Evolutionary conservation across 2,113 vertebrate species (phyloP), one percentile per base, ranked within the genome.

Genomic region (Tetrao urogallus): DNA sequence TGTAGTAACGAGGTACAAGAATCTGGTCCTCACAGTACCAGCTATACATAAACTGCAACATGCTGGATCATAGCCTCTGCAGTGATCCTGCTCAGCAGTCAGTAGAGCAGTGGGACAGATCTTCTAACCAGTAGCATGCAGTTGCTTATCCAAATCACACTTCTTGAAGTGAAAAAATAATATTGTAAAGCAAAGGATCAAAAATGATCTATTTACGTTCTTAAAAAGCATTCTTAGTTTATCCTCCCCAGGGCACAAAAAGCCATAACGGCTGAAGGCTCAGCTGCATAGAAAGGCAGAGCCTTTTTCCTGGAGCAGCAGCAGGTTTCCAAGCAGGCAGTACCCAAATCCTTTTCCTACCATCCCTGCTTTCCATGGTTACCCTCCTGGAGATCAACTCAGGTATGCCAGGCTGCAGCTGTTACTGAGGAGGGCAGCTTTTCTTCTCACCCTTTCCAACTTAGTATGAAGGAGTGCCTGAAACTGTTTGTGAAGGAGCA

Each of bases 1-100:
- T 50, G 71, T 1, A 86, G 71, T 69, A 78, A 94, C 71, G 79
- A 77, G 57, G 80, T 42, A 13, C 82, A 84, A 91, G 80, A 95
- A 93, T 78, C 80, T 82, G 73, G 74, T 81, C 69, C 66, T 96
- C 15, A 54, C 16, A 38, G 34, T 13, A 10, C 27, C 48, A 69
- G 18, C 24, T 15, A 67, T 21, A 25, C 24, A 48, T 16, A 74
- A 87, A 4, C 16, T 36, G 52, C 75, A 28, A 30, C 64, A 64
- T 13, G 16, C 12, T 42, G 71, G 22, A 32, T 36, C 13, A 70
- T 27, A 48, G n/a, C 17, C 27, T 45, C 15, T 10, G 45, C 71
- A n/a, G 16, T 40, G 25, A 86, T 63, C 25, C 54, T 32, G 22
- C 28, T 64, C 47, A 56, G 45, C 32, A 1, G 0, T 27, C 19